Evolutionary conservation across 1,140 invertebrate genomes (phyloP).

Genomic region (Eumaeus atala): DNA sequence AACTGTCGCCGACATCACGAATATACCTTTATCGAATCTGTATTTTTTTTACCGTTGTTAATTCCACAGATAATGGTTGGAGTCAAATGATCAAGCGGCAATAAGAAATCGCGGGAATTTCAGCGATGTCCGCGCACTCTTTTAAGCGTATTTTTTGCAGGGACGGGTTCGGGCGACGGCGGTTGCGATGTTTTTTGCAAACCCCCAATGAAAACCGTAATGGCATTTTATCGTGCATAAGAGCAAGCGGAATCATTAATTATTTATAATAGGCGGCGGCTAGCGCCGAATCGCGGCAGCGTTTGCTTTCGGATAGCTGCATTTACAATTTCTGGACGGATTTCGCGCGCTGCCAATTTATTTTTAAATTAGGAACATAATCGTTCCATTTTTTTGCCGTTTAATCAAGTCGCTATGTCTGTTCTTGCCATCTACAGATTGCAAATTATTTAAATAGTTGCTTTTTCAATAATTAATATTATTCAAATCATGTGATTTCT

Average conservation of each 20-base stretch:
- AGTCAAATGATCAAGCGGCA: constrained; percentile 63
- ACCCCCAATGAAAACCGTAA: constrained; percentile 68
- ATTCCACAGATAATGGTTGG: constrained; percentile 67
- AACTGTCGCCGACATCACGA: constrained; percentile 47
- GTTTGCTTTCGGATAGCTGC: constrained; percentile 6
- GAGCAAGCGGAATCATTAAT: constrained; percentile 67
- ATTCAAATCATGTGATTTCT: too few species aligned
- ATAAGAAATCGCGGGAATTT: constrained; percentile 66
- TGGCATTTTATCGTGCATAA: constrained; percentile 72
- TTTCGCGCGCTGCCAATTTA: neutral
- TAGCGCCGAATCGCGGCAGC: constrained; percentile 27
- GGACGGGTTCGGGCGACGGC: constrained; percentile 47
- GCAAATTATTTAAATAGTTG: too few species aligned
- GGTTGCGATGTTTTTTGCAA: constrained; percentile 57
- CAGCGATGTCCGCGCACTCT: constrained; percentile 63
- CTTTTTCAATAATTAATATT: too few species aligned
- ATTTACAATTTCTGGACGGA: constrained; percentile 5
- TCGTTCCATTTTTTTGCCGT: too few species aligned
- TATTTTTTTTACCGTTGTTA: constrained; percentile 63
- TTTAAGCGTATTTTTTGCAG: constrained; percentile 60
- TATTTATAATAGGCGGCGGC: constrained; percentile 67
- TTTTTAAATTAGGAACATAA: too few species aligned
- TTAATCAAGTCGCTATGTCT: too few species aligned
- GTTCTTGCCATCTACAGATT: too few species aligned
- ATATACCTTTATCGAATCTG: constrained; percentile 60